Conservation (phyloP, 2,113 vertebrate genomes). For the Vombatus ursinus region DNA sequence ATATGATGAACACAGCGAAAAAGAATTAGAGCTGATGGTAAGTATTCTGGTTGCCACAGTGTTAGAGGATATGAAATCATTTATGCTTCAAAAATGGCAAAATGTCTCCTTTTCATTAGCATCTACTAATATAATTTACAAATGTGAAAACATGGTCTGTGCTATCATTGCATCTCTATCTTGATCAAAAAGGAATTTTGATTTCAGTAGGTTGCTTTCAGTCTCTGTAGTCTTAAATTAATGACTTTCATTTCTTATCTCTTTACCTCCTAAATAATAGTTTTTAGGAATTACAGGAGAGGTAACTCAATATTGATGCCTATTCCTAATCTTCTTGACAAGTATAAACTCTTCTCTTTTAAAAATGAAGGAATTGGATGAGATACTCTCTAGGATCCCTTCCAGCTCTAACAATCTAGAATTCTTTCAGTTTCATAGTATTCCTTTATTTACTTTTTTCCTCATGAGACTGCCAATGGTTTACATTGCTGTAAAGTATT, state of each 20-base stretch:
- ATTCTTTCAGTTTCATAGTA: conserved; percentile 36
- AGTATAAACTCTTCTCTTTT: conserved; percentile 52
- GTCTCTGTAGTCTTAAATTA: conserved; percentile 80
- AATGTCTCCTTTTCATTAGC: conserved; percentile 76
- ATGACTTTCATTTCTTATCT: conserved; percentile 77
- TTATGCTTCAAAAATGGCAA: conserved; percentile 80
- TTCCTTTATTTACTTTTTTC: conserved; percentile 35
- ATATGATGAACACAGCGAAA: conserved; percentile 79
- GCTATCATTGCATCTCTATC: conserved; percentile 73
- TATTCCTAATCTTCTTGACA: conserved; percentile 64
- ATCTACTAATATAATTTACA: conserved; percentile 82
- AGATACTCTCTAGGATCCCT: conserved; percentile 30
- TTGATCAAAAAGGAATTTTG: conserved; percentile 80
- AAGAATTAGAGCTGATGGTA: conserved; percentile 86
- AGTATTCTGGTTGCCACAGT: conserved; percentile 82
- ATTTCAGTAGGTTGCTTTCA: conserved; percentile 76
- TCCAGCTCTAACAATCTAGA: conserved; percentile 19
- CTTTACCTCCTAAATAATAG: conserved; percentile 76
- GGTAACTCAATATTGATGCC: conserved; percentile 57
- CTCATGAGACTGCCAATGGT: conserved; percentile 42
- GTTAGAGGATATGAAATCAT: conserved; percentile 79
- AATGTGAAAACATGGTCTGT: conserved; percentile 73
- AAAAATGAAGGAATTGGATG: conserved; percentile 48
- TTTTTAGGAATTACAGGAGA: conserved; percentile 75
- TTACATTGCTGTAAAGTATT: conserved; percentile 29